A percentile compares a stretch with the other conserved stretches of the same genome.
These are phyloP conservation scores for Craterocephalus amniculus DNA, from an alignment of 2,797 vertebrate species.

Conservation along the genomic window DNA sequence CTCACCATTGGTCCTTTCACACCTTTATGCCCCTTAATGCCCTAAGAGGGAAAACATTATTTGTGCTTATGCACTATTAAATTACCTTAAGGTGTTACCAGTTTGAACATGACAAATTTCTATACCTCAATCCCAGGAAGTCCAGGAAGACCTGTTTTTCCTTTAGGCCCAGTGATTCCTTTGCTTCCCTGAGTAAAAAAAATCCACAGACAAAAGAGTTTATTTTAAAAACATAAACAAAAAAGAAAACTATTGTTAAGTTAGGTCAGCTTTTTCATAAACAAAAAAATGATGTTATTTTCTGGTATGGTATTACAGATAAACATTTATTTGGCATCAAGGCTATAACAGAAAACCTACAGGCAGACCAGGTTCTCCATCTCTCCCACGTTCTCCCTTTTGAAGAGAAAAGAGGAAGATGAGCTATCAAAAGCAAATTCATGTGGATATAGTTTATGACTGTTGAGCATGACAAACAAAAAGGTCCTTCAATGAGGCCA, in stretches of 20 bases:
- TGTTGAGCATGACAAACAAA: not conserved
- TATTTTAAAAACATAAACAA: not conserved
- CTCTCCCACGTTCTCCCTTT: slow-evolving; percentile 69
- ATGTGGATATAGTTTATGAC: not conserved
- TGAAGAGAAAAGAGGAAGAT: slow-evolving; percentile 12
- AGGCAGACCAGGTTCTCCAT: slow-evolving; percentile 52
- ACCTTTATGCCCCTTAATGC: slow-evolving; percentile 52
- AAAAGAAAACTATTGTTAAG: not conserved
- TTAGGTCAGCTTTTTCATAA: not conserved
- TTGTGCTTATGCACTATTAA: not conserved
- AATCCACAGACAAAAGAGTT: too few species aligned
- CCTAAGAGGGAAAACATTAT: slow-evolving; percentile 53
- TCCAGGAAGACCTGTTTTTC: slow-evolving; percentile 47
- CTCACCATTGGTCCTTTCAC: slow-evolving; percentile 70
- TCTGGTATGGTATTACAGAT: not conserved
- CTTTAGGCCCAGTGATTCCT: slow-evolving; percentile 61
- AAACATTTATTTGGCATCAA: not conserved
- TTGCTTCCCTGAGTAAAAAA: slow-evolving; percentile 56
- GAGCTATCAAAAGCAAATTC: not conserved
- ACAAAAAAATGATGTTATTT: not conserved
- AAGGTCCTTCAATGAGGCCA: not conserved
- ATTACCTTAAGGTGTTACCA: not conserved
- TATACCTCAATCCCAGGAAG: slow-evolving; percentile 55
- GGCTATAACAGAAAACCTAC: slow-evolving; percentile 56
- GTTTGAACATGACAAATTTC: not conserved